Base-by-base conservation (phyloP, 2,888 invertebrate genomes). In the Nectonema munidae region DNA sequence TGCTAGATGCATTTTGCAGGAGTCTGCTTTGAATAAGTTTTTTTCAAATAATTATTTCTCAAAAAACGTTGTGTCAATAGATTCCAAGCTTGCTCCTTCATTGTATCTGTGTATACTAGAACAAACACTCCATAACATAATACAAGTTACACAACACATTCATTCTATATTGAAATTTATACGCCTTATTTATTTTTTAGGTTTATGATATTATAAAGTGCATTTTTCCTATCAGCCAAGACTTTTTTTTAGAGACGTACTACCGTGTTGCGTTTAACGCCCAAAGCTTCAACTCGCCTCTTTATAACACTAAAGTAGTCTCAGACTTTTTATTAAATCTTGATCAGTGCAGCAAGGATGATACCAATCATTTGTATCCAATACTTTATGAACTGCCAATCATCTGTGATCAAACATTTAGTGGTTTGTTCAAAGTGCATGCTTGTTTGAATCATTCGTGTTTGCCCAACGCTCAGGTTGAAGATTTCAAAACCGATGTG, bases 361-460 rank as follows among this genome's bases (percentile, higher is more conserved):
- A 25, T 25, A 9, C n/a, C 9, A n/a, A 6, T 25, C 25, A 25
- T 25, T 25, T 25, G 6, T 30, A n/a, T 5, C 6, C 6, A 14
- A 6, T 11, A 11, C 6, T 30, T 5, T n/a, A 5, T 11, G 28
- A 14, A 3, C 14, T 34, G 15, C 5, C 11, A 9, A 16, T 20
- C 29, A 15, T 29, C 29, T n/a, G 34, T 6, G 49, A 49, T 28
- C 48, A 47, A 3, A 46, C 46, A 37, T 49, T 49, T 41, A 47
- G 48, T 5, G 49, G 49, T 2, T 42, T 49, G 39, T 49, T 49
- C 39, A 43, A 46, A 2, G 41, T 49, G 2, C 49, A 49, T 36
- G 47, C 49, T 2, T 49, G 48, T 38, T 38, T 49, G 29, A 49
- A 49, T 30, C 49, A 49, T 39, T 48, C 48, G 3, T 49, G 49